A percentile compares a stretch with the other conserved stretches of the same genome.
Evolutionary conservation across 2,113 vertebrate species (phyloP).

Genomic region (Poicephalus meyeri): DNA sequence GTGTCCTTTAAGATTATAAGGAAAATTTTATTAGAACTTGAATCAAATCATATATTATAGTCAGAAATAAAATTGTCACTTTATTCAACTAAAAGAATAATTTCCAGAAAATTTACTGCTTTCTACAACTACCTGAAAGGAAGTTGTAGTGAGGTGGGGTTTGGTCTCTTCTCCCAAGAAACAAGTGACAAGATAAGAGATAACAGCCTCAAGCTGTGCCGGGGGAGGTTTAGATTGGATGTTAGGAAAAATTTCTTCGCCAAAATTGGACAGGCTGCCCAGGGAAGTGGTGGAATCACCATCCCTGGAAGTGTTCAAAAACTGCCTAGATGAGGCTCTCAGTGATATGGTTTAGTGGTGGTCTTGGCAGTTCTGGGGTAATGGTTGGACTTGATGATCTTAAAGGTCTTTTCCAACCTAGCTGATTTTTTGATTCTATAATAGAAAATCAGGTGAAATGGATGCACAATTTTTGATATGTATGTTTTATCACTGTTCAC

Average conservation of each 20-base stretch:
- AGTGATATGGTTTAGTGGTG: background rate
- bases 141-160: background rate
- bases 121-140: background rate
- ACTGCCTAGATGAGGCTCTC: background rate
- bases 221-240: background rate
- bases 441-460: background rate
- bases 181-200: background rate
- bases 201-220: background rate
- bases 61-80: background rate
- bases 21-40: background rate
- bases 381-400: background rate
- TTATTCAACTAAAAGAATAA: background rate
- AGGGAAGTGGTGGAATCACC: background rate
- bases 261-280: background rate
- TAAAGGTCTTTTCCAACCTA: background rate
- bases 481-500: background rate
- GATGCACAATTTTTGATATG: background rate
- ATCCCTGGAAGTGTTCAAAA: background rate
- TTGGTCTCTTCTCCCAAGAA: background rate
- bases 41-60: background rate
- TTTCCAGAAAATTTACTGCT: background rate
- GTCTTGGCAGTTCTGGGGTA: background rate
- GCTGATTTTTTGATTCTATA: background rate
- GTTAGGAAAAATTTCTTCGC: background rate
- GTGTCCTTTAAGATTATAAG: background rate